A percentile compares a stretch with the other conserved stretches of the same genome.
Conservation (phyloP, 1,140 invertebrate species). For the Drosophila santomea region DNA sequence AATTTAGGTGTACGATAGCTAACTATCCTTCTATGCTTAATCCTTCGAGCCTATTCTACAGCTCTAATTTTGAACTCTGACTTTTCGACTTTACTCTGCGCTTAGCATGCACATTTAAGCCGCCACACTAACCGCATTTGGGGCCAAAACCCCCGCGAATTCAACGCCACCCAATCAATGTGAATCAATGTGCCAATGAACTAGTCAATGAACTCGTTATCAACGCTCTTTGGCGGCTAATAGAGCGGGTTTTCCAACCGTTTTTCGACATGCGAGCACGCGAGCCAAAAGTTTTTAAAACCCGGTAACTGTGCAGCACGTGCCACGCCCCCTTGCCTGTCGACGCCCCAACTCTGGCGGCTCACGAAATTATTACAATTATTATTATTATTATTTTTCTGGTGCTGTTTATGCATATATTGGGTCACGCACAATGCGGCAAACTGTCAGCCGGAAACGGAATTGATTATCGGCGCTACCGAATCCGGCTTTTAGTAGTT, state of each 20-base stretch:
- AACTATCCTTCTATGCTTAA: no score
- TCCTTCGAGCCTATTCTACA: neutral
- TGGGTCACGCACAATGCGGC: conserved; percentile 68
- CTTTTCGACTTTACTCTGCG: neutral
- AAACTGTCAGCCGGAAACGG: conserved; percentile 70
- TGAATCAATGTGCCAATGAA: conserved; percentile 77
- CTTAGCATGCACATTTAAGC: conserved; percentile 20
- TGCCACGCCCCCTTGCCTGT: conserved; percentile 27
- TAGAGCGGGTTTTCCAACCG: conserved; percentile 29
- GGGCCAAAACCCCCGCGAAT: neutral
- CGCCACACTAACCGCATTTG: conserved; percentile 47
- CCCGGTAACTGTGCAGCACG: conserved; percentile 2
- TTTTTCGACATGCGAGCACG: conserved; percentile 58
- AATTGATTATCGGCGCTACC: conserved; percentile 73
- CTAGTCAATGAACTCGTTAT: conserved; percentile 78
- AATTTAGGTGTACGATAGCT: neutral
- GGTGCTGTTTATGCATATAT: conserved; percentile 54
- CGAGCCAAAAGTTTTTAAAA: conserved; percentile 42
- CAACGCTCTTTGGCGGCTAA: conserved; percentile 39
- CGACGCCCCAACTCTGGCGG: conserved; percentile 20
- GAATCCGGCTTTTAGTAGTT: conserved; percentile 43
- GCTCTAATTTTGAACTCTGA: neutral
- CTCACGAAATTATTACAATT: conserved; percentile 68
- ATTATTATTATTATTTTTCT: conserved; percentile 61
- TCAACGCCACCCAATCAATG: conserved; percentile 18